Percentiles rank a stretch among this genome's conserved stretches.
phyloP scores from a whole-genome alignment of 2,113 vertebrate species.

The Phalacrocorax aristotelis region DNA sequence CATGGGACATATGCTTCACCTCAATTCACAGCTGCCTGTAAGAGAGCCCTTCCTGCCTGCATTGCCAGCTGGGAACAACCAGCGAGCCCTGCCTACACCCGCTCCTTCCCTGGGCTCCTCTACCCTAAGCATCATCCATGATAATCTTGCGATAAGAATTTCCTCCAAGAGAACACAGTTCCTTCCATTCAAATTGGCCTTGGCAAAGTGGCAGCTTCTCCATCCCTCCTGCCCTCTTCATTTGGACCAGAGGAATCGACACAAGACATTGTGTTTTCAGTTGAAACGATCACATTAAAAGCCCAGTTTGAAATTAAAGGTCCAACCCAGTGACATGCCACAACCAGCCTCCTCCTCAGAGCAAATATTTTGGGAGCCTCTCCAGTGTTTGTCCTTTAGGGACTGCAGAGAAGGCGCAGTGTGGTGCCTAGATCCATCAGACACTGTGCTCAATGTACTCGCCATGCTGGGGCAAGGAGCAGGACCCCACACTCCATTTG shows the following conservation, averaged over 20 bases:
- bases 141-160: neutral
- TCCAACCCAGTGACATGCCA: neutral
- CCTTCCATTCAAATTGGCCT: neutral
- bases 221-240: fast-evolving
- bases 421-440: neutral
- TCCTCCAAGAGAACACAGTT: neutral
- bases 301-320: neutral
- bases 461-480: fast-evolving
- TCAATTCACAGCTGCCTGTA: neutral
- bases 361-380: neutral
- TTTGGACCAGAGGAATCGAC: neutral
- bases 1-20: neutral
- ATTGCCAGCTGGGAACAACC: neutral
- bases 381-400: neutral
- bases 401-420: neutral
- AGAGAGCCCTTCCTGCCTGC: neutral
- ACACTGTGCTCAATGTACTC: fast-evolving
- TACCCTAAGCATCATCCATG: fast-evolving
- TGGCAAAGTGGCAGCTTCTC: neutral
- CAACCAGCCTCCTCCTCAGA: neutral
- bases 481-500: neutral
- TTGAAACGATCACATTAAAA: neutral
- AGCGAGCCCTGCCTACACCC: fast-evolving
- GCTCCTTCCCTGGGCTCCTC: neutral
- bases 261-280: fast-evolving